phyloP scores from a whole-genome alignment of 1,140 invertebrate genomes.

The Pseudachorutes palmiensis region DNA sequence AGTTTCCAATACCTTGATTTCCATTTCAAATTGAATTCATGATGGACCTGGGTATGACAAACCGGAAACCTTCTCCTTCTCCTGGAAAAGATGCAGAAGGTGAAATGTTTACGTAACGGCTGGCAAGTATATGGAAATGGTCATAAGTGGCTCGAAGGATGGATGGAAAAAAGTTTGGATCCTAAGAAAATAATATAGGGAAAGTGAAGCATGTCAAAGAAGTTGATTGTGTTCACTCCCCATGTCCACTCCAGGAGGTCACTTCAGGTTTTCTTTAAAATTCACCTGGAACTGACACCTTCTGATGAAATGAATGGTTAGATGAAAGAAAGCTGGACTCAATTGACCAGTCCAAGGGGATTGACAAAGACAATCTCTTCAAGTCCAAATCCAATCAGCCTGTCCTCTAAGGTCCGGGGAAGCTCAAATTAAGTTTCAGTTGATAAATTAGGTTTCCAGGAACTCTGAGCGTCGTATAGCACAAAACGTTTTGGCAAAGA shows the following conservation, averaged over 20 bases:
- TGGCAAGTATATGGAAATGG: not conserved
- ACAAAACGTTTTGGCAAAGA: no score
- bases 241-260: not conserved
- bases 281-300: slow-evolving; percentile 3
- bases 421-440: no score
- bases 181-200: not conserved
- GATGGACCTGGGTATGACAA: no score
- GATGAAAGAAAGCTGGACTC: no score
- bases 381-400: no score
- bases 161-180: not conserved
- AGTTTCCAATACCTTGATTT: not conserved
- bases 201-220: not conserved
- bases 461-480: no score
- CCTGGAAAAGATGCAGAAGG: not conserved
- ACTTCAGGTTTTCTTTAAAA: slow-evolving; percentile 5
- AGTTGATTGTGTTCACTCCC: not conserved
- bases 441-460: no score
- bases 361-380: no score
- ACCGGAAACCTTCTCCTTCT: no score
- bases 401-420: no score
- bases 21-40: slow-evolving; percentile 2
- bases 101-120: not conserved
- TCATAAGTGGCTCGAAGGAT: not conserved
- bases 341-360: no score
- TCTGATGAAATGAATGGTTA: no score